Evolutionary conservation across 2,888 invertebrate species (phyloP).

Genomic region (Ectemnius lituratus): DNA sequence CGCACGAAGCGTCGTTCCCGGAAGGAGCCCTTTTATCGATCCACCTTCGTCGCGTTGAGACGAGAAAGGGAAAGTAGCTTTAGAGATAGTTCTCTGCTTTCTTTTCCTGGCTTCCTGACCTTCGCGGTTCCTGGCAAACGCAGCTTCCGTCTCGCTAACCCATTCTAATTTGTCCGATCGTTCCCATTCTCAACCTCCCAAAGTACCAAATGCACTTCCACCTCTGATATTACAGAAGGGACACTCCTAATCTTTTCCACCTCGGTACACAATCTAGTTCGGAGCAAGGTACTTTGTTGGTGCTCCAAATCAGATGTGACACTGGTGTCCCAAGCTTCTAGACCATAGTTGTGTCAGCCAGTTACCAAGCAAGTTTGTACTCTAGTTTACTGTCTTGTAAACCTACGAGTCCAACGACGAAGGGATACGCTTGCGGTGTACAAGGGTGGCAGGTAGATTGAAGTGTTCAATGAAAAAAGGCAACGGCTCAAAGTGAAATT

Average conservation of each 20-base stretch:
- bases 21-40: conserved; percentile 58
- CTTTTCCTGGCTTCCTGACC: conserved; percentile 35
- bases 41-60: conserved; percentile 64
- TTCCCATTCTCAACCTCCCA: no score
- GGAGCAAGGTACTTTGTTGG: no score
- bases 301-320: conserved; percentile 27
- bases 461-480: conserved; percentile 33
- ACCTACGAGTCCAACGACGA: neutral
- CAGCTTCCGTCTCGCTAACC: no score
- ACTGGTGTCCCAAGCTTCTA: conserved; percentile 23
- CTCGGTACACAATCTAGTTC: no score
- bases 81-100: conserved; percentile 45
- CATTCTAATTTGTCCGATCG: no score
- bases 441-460: neutral
- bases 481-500: conserved; percentile 50
- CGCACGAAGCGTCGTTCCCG: conserved; percentile 25
- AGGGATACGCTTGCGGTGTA: no score
- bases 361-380: neutral
- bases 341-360: neutral
- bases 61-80: conserved; percentile 72
- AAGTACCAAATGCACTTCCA: no score
- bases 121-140: neutral
- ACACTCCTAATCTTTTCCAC: no score
- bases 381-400: no score
- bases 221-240: no score